Percentiles rank a stretch among this genome's conserved stretches.
These are phyloP conservation scores for Rhynchopsitta pachyrhyncha DNA, from an alignment of 2,113 vertebrate species.

Conservation along the genomic window DNA sequence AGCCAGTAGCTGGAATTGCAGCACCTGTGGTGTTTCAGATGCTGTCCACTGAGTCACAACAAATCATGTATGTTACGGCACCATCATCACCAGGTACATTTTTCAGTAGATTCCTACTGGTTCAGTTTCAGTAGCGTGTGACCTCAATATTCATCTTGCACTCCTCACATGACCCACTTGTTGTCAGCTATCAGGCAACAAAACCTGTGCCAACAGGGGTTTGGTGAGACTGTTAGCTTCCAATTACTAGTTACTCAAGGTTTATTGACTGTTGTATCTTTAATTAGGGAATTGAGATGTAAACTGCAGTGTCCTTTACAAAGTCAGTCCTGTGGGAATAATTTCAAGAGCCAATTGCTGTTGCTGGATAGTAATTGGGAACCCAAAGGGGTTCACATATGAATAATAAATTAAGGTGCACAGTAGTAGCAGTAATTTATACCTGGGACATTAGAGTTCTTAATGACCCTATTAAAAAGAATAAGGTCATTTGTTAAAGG, in stretches of 20 bases:
- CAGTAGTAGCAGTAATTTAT: slow-evolving; percentile 61
- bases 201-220: slow-evolving; percentile 20
- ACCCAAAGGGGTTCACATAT: slow-evolving; percentile 52
- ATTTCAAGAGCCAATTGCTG: slow-evolving; percentile 66
- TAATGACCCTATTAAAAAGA: slow-evolving; percentile 66
- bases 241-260: slow-evolving; percentile 71
- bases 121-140: neutral
- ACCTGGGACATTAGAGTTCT: slow-evolving; percentile 39
- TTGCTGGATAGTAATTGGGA: slow-evolving; percentile 67
- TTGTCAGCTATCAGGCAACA: slow-evolving; percentile 39
- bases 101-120: neutral
- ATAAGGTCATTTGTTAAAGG: slow-evolving; percentile 68
- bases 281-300: slow-evolving; percentile 72
- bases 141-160: neutral
- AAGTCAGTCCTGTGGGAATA: slow-evolving; percentile 66
- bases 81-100: neutral
- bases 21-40: neutral
- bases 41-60: neutral
- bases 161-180: neutral
- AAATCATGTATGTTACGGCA: neutral
- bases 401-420: slow-evolving; percentile 72
- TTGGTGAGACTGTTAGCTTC: slow-evolving; percentile 59
- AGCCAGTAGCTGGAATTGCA: neutral
- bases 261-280: slow-evolving; percentile 69
- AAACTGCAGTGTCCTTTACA: slow-evolving; percentile 71